Percentiles rank a stretch among this genome's conserved stretches.
These are phyloP conservation scores for Leistus spinibarbis DNA, from an alignment of 2,888 invertebrate genomes.

Conservation along the genomic window DNA sequence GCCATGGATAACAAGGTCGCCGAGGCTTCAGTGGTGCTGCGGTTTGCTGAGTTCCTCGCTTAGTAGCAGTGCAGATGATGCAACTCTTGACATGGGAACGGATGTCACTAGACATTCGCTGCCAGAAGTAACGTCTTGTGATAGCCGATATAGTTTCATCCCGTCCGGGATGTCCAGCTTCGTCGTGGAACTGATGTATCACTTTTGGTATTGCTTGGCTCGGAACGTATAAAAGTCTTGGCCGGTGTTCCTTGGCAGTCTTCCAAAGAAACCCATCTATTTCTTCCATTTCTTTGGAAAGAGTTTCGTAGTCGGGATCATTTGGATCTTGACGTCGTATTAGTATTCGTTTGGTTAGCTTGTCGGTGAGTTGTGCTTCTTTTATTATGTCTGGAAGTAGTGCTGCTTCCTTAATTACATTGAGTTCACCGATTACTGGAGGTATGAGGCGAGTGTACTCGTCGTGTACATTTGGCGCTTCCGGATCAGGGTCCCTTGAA, in stretches of 20 bases:
- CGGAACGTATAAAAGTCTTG: too few species aligned
- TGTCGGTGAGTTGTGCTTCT: neutral
- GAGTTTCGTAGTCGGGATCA: neutral
- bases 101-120: too few species aligned
- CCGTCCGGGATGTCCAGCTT: conserved; percentile 4
- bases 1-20: too few species aligned
- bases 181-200: neutral
- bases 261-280: neutral
- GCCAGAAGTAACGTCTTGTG: too few species aligned
- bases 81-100: too few species aligned
- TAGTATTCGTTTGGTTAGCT: neutral
- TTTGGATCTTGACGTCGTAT: neutral
- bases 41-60: neutral
- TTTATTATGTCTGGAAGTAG: neutral
- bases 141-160: neutral
- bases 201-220: neutral
- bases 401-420: neutral
- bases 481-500: conserved; percentile 36
- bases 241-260: neutral
- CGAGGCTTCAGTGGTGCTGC: neutral
- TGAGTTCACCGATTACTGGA: neutral
- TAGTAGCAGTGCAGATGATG: too few species aligned
- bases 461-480: neutral
- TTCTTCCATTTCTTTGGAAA: neutral
- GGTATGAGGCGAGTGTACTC: neutral